These are phyloP conservation scores for Leucozona laternaria DNA, from an alignment of 2,888 invertebrate genomes.

Conservation along the genomic window DNA sequence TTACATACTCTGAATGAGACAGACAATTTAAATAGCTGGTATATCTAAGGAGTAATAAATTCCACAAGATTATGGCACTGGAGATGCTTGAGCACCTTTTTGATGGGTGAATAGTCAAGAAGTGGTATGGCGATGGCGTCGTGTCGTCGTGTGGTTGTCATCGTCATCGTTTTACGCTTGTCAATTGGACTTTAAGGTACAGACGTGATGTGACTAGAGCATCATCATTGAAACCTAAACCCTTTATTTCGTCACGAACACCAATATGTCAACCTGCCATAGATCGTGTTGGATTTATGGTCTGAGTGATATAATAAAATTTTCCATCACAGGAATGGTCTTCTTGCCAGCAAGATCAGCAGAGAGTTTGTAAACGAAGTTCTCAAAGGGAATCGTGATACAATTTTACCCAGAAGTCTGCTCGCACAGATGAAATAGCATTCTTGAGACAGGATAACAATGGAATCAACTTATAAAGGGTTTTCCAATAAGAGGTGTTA, in stretches of 20 bases:
- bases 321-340: conserved; percentile 35
- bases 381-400: conserved; percentile 60
- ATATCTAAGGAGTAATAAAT: conserved; percentile 57
- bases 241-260: conserved; percentile 63
- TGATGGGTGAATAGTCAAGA: conserved; percentile 15
- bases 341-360: neutral
- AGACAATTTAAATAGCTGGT: conserved; percentile 45
- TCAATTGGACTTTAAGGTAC: conserved; percentile 32
- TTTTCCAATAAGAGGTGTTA: too few species aligned
- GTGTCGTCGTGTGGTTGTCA: conserved; percentile 14
- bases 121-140: conserved; percentile 13
- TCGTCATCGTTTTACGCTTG: neutral
- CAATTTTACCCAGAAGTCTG: conserved; percentile 54
- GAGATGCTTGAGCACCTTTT: conserved; percentile 44
- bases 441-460: conserved; percentile 45
- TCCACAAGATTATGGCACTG: conserved; percentile 51
- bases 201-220: conserved; percentile 41
- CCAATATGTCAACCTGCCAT: conserved; percentile 73
- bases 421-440: conserved; percentile 44
- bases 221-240: conserved; percentile 59
- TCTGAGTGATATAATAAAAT: conserved; percentile 71
- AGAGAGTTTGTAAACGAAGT: conserved; percentile 29
- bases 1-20: conserved; percentile 15
- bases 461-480: conserved; percentile 38
- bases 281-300: conserved; percentile 70